Evolutionary conservation across 2,113 vertebrate species (phyloP).

Genomic region (Variabilichromis moorii): DNA sequence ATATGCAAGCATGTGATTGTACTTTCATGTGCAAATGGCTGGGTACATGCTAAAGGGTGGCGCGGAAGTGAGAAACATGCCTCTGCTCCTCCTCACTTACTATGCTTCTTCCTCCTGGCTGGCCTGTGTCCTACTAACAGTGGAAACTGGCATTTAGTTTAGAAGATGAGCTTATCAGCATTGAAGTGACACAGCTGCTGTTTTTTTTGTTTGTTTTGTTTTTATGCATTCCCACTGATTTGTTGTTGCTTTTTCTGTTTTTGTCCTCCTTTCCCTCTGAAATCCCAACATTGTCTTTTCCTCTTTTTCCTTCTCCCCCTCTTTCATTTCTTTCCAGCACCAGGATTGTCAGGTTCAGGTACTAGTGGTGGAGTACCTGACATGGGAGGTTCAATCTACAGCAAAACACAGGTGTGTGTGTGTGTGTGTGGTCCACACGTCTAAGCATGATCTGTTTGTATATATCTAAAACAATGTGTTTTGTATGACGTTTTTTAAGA

Average conservation of each 20-base stretch:
- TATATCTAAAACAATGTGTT: background rate
- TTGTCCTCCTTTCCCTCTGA: background rate
- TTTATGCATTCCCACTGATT: background rate
- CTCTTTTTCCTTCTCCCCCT: background rate
- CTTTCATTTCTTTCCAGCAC: constrained; percentile 12
- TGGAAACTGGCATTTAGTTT: background rate
- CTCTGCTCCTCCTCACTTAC: constrained; percentile 23
- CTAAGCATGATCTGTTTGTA: background rate
- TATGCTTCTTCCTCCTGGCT: constrained; percentile 58
- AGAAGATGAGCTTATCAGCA: background rate
- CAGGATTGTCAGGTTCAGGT: constrained; percentile 86
- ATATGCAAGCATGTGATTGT: constrained; percentile 45
- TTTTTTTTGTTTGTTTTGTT: background rate
- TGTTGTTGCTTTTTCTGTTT: background rate
- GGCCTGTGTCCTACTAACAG: constrained; percentile 51
- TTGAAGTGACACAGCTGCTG: background rate
- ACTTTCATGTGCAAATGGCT: constrained; percentile 7
- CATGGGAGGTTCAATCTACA: constrained; percentile 89
- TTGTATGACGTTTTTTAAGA: background rate
- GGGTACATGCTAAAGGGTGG: background rate
- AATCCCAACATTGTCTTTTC: background rate
- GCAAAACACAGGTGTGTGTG: constrained; percentile 85
- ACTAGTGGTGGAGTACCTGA: constrained; percentile 86
- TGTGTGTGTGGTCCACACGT: constrained; percentile 54
- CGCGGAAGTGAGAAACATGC: background rate